Percentiles rank a stretch among this genome's conserved stretches.
Evolutionary conservation across 1,140 invertebrate species (phyloP).

Genomic region (Tribolium castaneum): DNA sequence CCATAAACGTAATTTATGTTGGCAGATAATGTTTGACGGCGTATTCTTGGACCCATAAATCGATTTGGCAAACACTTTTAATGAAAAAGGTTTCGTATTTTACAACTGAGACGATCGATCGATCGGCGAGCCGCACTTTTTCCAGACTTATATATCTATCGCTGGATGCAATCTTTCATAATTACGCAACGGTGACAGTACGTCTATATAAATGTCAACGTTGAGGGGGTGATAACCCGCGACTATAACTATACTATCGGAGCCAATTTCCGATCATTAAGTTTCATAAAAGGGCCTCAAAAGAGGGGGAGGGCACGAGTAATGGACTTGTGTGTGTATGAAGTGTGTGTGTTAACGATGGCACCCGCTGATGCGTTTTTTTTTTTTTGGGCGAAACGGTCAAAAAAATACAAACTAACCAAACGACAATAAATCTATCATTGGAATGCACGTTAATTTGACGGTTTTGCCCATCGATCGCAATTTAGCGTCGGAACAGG

Average conservation of each 20-base stretch:
- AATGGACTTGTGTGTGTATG: slow-evolving; percentile 2
- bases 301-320: slow-evolving; percentile 26
- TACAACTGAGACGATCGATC: slow-evolving; percentile 33
- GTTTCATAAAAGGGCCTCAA: slow-evolving; percentile 43
- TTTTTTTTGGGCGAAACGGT: not conserved
- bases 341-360: slow-evolving; percentile 11
- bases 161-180: not conserved
- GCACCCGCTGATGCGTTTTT: not conserved
- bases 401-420: not conserved
- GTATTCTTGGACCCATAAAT: slow-evolving; percentile 43
- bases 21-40: slow-evolving; percentile 44
- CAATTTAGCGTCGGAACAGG: not conserved
- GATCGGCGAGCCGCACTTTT: slow-evolving; percentile 1
- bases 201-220: not conserved
- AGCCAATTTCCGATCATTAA: slow-evolving; percentile 48
- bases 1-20: slow-evolving; percentile 43
- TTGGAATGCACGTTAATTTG: not conserved
- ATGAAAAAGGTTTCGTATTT: slow-evolving; percentile 44
- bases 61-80: slow-evolving; percentile 46
- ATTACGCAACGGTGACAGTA: slow-evolving; percentile 1
- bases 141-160: not conserved
- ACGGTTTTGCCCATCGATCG: not conserved
- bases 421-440: not conserved
- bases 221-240: not conserved
- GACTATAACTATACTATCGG: slow-evolving; percentile 32